phyloP scores from a whole-genome alignment of 1,140 invertebrate species.

The Caenorhabditis inopinata region DNA sequence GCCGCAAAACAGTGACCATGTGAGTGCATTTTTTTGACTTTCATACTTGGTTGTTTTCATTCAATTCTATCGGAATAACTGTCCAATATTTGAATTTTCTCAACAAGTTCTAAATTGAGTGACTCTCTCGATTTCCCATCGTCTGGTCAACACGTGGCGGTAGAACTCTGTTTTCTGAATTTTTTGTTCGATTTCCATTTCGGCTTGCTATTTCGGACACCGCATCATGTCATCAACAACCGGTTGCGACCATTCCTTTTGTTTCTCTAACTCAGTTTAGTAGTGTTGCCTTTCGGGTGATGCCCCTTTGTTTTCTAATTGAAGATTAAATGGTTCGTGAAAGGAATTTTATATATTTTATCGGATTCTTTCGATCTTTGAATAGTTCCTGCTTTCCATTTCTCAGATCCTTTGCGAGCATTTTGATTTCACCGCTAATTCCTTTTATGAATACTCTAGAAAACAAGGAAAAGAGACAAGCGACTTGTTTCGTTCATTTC shows the following conservation, averaged over 20 bases:
- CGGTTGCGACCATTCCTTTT: background rate
- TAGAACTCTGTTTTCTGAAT: background rate
- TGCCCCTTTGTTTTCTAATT: background rate
- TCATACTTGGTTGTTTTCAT: background rate
- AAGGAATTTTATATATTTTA: too few relatives aligned
- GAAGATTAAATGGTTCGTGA: too few relatives aligned
- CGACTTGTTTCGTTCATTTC: too few relatives aligned
- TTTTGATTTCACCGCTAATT: too few relatives aligned
- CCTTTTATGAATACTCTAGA: too few relatives aligned
- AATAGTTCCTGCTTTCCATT: too few relatives aligned
- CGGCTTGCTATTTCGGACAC: background rate
- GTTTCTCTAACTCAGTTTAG: background rate
- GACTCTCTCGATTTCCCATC: background rate
- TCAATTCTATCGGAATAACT: background rate
- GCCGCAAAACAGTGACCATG: slow-evolving; percentile 40
- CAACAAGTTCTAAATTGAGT: background rate
- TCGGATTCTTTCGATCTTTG: too few relatives aligned
- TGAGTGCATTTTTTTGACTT: slow-evolving; percentile 13
- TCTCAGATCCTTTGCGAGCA: too few relatives aligned
- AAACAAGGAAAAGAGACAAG: too few relatives aligned
- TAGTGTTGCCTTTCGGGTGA: background rate
- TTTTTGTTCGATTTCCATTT: background rate
- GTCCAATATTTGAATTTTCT: background rate
- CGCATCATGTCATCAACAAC: background rate
- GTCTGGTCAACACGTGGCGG: background rate